Conservation (phyloP, 2,888 invertebrate species). For the Oligia latruncula region DNA sequence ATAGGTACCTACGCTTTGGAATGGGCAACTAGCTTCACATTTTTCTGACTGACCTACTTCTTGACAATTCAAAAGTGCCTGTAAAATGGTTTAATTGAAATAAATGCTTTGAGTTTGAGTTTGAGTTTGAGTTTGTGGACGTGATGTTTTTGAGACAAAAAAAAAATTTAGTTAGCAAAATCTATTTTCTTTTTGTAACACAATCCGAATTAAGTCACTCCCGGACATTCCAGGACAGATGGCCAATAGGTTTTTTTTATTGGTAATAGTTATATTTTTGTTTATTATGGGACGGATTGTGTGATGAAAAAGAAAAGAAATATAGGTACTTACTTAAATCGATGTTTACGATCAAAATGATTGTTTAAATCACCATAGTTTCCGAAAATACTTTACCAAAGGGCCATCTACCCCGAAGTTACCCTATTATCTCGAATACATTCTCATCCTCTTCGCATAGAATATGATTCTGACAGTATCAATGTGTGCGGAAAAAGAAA, state of each 20-base stretch:
- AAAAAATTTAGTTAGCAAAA: neutral
- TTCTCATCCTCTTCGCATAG: neutral
- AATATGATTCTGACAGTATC: conserved; percentile 13
- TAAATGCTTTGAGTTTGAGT: too few species aligned
- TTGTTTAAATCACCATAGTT: neutral
- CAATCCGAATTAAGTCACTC: neutral
- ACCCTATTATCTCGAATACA: neutral
- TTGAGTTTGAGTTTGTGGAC: too few species aligned
- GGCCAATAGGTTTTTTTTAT: neutral
- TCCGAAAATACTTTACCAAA: neutral
- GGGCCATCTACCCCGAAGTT: too few species aligned
- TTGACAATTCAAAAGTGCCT: too few species aligned
- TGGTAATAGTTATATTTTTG: neutral
- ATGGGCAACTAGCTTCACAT: too few species aligned
- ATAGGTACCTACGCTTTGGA: too few species aligned
- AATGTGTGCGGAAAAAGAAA: neutral
- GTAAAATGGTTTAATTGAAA: too few species aligned
- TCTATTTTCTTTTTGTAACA: neutral
- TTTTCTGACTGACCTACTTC: too few species aligned
- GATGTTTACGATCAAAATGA: neutral
- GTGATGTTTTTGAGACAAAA: neutral
- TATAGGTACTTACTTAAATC: neutral
- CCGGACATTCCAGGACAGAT: neutral
- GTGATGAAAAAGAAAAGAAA: neutral
- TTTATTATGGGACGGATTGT: neutral